Base-by-base conservation (phyloP, 2,888 invertebrate species). In the Lasius fuliginosus region DNA sequence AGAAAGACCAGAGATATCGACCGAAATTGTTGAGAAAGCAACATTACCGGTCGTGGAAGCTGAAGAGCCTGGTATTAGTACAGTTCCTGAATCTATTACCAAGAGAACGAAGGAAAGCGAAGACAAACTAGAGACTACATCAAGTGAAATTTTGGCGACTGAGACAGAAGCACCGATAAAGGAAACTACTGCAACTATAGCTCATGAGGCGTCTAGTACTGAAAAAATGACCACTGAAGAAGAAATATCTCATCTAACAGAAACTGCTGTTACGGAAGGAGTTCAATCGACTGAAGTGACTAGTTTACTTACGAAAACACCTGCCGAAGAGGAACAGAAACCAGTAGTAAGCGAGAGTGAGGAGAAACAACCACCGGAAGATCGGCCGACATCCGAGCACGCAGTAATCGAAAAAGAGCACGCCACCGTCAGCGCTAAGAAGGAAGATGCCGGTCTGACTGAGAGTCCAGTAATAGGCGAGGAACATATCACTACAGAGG, bases 111-210 rank as follows among this genome's bases (percentile, higher is more conserved):
- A 77, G 79, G 68, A 73, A 82, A 64, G 6, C n/a, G 84, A 86
- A 75, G 85, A 77, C 0, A 67, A 86, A 62, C 0, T 18, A 36
- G 60, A 62, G 49, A 81, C 46, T 33, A 56, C 60, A 9, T 33
- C 67, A 23, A 46, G 27, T 18, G 69, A 83, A 62, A 33, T 23
- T 3, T 68, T 68, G n/a, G 15, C 30, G 40, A 62, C 74, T 0
- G 58, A 75, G 0, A 64, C 86, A 5, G 87, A 86, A 82, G 58
- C 9, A 74, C 67, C 85, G 18, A 86, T 85, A 75, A 65, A 56
- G 8, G 82, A 89, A 68, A 56, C 9, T 64, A 86, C 89, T 42
- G 85, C 85, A 33, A 75, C 74, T 65, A 69, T 86, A n/a, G 85
- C 33, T 33, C 75, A 83, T 23, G 85, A 86, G 49, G 18, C 49